A percentile compares a stretch with the other conserved stretches of the same genome.
Conservation (phyloP, 2,888 invertebrate species). For the Crocallis elinguaria region DNA sequence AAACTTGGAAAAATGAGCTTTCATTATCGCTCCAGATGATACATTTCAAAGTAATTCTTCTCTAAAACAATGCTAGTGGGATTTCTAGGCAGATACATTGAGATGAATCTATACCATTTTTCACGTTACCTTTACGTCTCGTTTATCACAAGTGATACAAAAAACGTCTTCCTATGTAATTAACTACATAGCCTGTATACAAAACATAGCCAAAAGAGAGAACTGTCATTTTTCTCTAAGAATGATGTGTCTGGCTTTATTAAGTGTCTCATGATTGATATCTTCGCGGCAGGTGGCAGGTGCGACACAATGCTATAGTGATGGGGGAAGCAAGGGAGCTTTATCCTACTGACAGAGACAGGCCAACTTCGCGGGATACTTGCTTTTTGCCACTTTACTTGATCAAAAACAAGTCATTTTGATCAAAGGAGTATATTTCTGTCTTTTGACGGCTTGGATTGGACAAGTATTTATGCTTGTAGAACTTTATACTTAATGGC, state of each 20-base stretch:
- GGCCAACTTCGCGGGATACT: conserved; percentile 36
- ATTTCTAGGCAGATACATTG: no score
- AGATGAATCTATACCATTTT: no score
- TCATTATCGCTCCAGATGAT: no score
- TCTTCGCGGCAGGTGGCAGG: conserved; percentile 58
- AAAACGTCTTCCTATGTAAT: conserved; percentile 13
- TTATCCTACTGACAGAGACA: conserved; percentile 20
- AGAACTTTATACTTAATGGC: no score
- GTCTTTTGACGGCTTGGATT: background rate
- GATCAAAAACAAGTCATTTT: conserved; percentile 17
- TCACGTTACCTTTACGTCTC: no score
- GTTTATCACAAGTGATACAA: no score
- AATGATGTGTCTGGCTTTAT: conserved; percentile 62
- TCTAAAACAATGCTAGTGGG: no score
- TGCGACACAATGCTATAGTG: conserved; percentile 48
- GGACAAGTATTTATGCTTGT: background rate
- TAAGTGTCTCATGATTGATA: conserved; percentile 79
- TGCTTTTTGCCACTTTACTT: conserved; percentile 11
- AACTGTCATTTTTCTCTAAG: conserved; percentile 41
- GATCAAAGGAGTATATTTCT: conserved; percentile 3
- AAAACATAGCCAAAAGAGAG: conserved; percentile 31
- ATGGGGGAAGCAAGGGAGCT: conserved; percentile 30
- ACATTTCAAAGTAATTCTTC: no score
- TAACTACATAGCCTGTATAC: conserved; percentile 31
- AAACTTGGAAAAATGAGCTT: no score